Percentiles rank a stretch among this genome's conserved stretches.
These are phyloP conservation scores for Siniperca knerii DNA, from an alignment of 2,113 vertebrate species.

Conservation along the genomic window DNA sequence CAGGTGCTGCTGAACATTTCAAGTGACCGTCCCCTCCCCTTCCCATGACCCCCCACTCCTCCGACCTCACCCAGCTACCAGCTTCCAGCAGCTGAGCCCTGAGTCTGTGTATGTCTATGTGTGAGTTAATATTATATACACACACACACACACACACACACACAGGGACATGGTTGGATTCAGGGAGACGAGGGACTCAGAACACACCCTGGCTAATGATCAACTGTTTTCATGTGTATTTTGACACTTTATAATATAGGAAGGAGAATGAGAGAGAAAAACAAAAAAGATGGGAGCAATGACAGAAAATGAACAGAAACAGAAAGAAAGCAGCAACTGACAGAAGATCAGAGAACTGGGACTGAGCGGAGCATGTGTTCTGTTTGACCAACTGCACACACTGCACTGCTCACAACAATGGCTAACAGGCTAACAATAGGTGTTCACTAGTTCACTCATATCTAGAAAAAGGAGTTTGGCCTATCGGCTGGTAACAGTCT, in stretches of 20 bases:
- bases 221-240: conserved; percentile 29
- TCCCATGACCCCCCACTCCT: conserved; percentile 36
- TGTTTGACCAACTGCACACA: conserved; percentile 24
- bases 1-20: conserved; percentile 59
- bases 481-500: conserved; percentile 42
- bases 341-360: conserved; percentile 29
- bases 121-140: conserved; percentile 26
- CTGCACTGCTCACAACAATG: conserved; percentile 27
- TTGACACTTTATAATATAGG: conserved; percentile 8
- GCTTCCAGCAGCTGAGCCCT: conserved; percentile 33
- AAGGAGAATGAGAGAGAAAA: conserved; percentile 9
- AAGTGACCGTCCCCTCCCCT: conserved; percentile 10
- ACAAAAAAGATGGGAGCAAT: neutral
- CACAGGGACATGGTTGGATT: neutral
- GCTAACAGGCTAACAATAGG: conserved; percentile 57
- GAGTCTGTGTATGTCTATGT: neutral
- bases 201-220: neutral
- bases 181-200: conserved; percentile 21
- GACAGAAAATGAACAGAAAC: conserved; percentile 2
- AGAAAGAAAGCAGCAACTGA: neutral
- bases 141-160: neutral
- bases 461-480: conserved; percentile 58
- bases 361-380: conserved; percentile 1
- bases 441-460: conserved; percentile 25
- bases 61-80: neutral